Evolutionary conservation across 2,888 invertebrate species (phyloP).

Genomic region (Epirrita christyi): DNA sequence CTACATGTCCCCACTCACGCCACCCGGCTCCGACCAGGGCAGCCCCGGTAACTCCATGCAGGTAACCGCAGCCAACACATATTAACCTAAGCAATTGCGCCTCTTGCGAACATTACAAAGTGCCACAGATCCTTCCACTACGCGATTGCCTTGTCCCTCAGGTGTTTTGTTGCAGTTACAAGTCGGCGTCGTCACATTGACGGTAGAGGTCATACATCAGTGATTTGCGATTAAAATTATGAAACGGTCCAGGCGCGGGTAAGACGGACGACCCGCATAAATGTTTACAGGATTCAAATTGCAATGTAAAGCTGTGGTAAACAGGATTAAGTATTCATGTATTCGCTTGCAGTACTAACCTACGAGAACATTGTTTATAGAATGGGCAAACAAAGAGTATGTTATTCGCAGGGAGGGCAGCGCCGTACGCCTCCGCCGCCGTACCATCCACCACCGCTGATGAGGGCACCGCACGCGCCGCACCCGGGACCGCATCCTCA

Average conservation of each 20-base stretch:
- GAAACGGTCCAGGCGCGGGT: conserved; percentile 38
- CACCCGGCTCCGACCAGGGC: conserved; percentile 95
- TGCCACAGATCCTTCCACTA: conserved; percentile 65
- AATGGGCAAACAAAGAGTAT: conserved; percentile 45
- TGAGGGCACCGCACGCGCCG: conserved; percentile 62
- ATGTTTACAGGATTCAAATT: conserved; percentile 40
- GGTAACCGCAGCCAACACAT: conserved; percentile 55
- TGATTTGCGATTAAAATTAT: conserved; percentile 44
- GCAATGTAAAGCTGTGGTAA: conserved; percentile 20
- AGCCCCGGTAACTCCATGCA: conserved; percentile 90
- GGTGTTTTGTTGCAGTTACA: conserved; percentile 44
- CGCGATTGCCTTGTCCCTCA: conserved; percentile 55
- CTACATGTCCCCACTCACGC: conserved; percentile 94
- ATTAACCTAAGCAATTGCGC: conserved; percentile 27
- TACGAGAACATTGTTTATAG: conserved; percentile 10
- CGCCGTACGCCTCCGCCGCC: conserved; percentile 91
- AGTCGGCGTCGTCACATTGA: conserved; percentile 36
- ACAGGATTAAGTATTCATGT: conserved; percentile 25
- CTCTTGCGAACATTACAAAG: conserved; percentile 63
- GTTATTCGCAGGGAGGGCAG: conserved; percentile 82
- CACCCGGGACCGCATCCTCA: conserved; percentile 59
- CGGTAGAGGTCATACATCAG: conserved; percentile 29
- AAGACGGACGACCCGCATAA: conserved; percentile 46
- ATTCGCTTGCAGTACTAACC: conserved; percentile 13
- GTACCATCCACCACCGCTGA: conserved; percentile 86